phyloP scores from a whole-genome alignment of 2,888 invertebrate species.

The Carabus problematicus region DNA sequence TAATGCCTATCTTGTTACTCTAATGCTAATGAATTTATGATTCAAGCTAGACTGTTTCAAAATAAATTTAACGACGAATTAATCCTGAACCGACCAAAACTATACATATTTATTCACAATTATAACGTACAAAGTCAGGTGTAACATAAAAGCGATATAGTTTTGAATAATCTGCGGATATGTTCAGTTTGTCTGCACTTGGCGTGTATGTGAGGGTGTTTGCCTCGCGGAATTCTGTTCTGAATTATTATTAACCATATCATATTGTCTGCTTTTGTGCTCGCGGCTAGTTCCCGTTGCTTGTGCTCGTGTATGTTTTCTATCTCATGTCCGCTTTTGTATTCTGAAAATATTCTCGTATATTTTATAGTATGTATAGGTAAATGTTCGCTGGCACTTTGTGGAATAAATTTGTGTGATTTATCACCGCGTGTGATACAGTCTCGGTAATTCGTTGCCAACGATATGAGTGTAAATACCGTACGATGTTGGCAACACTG shows the following conservation, averaged over 20 bases:
- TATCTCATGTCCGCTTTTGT: slow-evolving; percentile 27
- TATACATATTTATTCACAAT: too few relatives aligned
- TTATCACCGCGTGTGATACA: slow-evolving; percentile 38
- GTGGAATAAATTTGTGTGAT: slow-evolving; percentile 39
- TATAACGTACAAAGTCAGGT: too few relatives aligned
- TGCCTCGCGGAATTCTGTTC: not conserved
- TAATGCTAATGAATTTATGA: too few relatives aligned
- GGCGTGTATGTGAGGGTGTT: too few relatives aligned
- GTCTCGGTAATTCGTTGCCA: slow-evolving; percentile 41
- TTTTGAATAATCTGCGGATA: too few relatives aligned
- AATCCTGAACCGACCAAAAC: too few relatives aligned
- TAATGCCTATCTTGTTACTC: too few relatives aligned
- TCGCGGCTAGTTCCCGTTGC: slow-evolving; percentile 12
- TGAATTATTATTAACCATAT: slow-evolving; percentile 26
- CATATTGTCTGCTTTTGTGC: slow-evolving; percentile 13
- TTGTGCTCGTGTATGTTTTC: slow-evolving; percentile 19
- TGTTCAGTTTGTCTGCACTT: too few relatives aligned
- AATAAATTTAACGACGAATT: too few relatives aligned
- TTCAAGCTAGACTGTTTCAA: too few relatives aligned
- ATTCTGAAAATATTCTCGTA: slow-evolving; percentile 36
- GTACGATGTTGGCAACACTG: slow-evolving; percentile 39
- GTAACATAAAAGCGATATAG: too few relatives aligned
- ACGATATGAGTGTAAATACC: slow-evolving; percentile 39
- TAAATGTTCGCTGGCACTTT: slow-evolving; percentile 11
- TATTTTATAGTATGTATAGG: slow-evolving; percentile 38